Evolutionary conservation across 2,797 vertebrate species (phyloP), one percentile per base, ranked within the genome.

Genomic region (Crax fasciolata): DNA sequence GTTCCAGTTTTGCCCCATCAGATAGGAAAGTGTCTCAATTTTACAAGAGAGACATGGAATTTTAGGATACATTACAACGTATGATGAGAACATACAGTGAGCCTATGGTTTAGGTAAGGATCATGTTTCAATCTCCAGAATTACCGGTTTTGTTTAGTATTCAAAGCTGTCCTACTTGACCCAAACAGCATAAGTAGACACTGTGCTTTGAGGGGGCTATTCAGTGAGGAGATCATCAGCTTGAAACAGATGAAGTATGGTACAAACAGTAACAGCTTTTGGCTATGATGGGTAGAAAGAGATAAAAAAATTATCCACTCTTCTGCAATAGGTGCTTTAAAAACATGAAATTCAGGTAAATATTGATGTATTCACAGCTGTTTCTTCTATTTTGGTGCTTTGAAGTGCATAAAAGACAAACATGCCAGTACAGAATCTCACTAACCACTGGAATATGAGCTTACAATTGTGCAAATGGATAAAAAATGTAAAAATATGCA

Each of bases 21-120:
- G 89, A 81, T 87, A 94, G 20, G 61, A 88, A 87, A 44, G 77
- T 70, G 61, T 86, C 88, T 95, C 80, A 86, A 57, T 95, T 84
- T 90, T 86, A 46, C 80, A 61, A 88, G 46, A 65, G 11, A 83
- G 73, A 87, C 24, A 49, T 25, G 30, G 68, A 82, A 17, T 75
- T 90, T 91, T 94, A 63, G 49, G 30, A 76, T 55, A 82, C 83
- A 89, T 95, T 88, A 92, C 85, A 86, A 57, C 48, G 44, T 73
- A 59, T 90, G 90, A 91, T 72, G 94, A 79, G 51, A 79, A n/a
- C 70, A 70, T 39, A 51, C 43, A 70, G 35, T 39, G 68, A 90
- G 72, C 55, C 19, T 52, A 51, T 70, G 55, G 28, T 86, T 94
- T 78, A 86, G 85, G 58, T 76, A 87, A 91, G 66, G 35, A 49